phyloP scores from a whole-genome alignment of 2,113 vertebrate genomes.

The Atrichornis clamosus region DNA sequence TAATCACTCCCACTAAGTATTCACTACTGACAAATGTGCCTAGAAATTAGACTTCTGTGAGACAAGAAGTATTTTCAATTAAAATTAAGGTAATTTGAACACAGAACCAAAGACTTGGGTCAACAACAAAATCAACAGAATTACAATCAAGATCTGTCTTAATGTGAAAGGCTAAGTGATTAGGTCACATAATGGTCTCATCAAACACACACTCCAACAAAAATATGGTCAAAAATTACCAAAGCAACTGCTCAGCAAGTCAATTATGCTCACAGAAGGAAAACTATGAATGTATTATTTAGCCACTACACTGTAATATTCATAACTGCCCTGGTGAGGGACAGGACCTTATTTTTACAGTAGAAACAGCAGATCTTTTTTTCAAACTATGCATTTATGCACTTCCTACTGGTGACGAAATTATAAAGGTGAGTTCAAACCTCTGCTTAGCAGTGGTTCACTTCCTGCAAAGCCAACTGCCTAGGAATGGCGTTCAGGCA shows the following conservation, averaged over 20 bases:
- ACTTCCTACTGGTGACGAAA: background rate
- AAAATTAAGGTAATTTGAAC: constrained; percentile 45
- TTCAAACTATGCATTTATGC: background rate
- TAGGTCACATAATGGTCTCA: background rate
- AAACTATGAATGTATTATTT: background rate
- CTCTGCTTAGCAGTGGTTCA: background rate
- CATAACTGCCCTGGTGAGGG: background rate
- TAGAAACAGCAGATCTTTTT: background rate
- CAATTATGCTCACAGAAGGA: background rate
- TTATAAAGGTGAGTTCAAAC: background rate
- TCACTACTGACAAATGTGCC: constrained; percentile 22
- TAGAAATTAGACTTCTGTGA: constrained; percentile 44
- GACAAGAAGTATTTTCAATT: constrained; percentile 37
- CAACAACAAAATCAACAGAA: constrained; percentile 20
- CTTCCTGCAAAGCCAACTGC: background rate
- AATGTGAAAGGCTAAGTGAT: background rate
- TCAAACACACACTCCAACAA: background rate
- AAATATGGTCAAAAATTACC: background rate
- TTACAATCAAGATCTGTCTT: background rate
- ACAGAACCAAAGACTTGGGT: background rate
- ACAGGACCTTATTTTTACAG: background rate
- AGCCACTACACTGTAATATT: background rate
- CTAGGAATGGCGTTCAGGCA: background rate
- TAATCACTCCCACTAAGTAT: constrained; percentile 60
- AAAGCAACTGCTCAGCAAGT: background rate